A percentile compares a stretch with the other conserved stretches of the same genome.
Evolutionary conservation across 2,797 vertebrate species (phyloP).

Genomic region (Esox masquinongy): DNA sequence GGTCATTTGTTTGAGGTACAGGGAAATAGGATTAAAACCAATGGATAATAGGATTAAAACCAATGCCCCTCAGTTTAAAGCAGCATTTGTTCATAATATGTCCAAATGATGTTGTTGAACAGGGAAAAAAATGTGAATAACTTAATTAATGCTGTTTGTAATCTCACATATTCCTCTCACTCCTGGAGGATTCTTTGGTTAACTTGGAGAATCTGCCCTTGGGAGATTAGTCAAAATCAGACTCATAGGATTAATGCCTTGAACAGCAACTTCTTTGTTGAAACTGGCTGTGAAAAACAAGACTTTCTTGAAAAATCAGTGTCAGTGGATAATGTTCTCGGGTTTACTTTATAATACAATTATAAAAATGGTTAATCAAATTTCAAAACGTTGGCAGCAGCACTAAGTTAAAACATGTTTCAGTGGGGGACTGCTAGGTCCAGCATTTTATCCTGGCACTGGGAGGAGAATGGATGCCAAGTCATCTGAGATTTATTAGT

Average conservation of each 20-base stretch:
- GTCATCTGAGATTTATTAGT: slow-evolving; percentile 36
- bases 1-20: too few species aligned
- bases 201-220: not conserved
- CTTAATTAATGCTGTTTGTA: too few species aligned
- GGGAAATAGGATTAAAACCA: too few species aligned
- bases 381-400: slow-evolving; percentile 50
- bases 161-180: too few species aligned
- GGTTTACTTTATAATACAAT: slow-evolving; percentile 55
- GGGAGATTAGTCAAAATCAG: not conserved
- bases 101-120: too few species aligned
- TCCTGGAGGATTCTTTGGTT: slow-evolving; percentile 23
- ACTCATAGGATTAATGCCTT: not conserved
- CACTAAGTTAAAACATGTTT: slow-evolving; percentile 29
- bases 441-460: slow-evolving; percentile 28
- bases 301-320: slow-evolving; percentile 49
- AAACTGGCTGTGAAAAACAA: slow-evolving; percentile 46
- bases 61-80: too few species aligned
- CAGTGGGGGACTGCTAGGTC: slow-evolving; percentile 30
- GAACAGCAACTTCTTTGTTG: not conserved
- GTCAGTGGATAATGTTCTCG: slow-evolving; percentile 33
- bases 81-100: too few species aligned
- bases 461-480: slow-evolving; percentile 29
- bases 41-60: too few species aligned
- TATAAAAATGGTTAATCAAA: slow-evolving; percentile 62
- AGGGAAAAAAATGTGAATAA: too few species aligned